Base-by-base conservation (phyloP, 2,888 invertebrate species). In the Eristalis pertinax region DNA sequence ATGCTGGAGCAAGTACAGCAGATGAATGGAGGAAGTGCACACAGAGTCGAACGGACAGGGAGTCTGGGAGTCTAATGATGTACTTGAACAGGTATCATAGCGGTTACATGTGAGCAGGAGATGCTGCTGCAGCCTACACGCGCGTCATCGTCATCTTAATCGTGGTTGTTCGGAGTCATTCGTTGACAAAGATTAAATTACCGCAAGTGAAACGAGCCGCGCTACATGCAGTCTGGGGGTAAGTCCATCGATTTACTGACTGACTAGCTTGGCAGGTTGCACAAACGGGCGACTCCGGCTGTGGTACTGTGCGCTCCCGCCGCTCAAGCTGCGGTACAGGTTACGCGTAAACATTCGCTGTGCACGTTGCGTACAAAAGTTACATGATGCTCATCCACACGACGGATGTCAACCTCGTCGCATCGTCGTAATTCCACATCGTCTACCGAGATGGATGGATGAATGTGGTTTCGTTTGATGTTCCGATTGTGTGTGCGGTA, bases 121-220 rank as follows among this genome's bases (percentile, higher is more conserved):
- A 64, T 4, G 35, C 38, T n/a, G 35, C 50, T 15, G 24, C 73
- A 35, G 72, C 43, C 43, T 73, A 43, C 24, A 41, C 70, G 50
- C 29, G 32, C 29, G 26, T 41, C 67, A 43, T 62, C 15, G 26
- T 50, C 67, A 63, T 78, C 41, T 56, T 24, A 75, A 69, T 75
- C 35, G 38, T 68, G 32, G 56, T 41, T 62, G 62, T 64, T 72
- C 64, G 15, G 72, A 77, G 72, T 63, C 50, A 77, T 85, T 38
- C 60, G 63, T 69, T 82, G 85, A 85, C 73, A 85, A 78, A 77
- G 85, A 81, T 85, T 77, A 73, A 73, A 77, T 81, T 85, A 81
- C 84, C 63, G 67, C 80, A 72, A 67, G 68, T 68, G 65, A 56
- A 56, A 65, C 70, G 7, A 60, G 60, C 26, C 58, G 24, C 56